A percentile compares a stretch with the other conserved stretches of the same genome.
Conservation (phyloP, 1,140 invertebrate genomes). For the Eciton burchellii region DNA sequence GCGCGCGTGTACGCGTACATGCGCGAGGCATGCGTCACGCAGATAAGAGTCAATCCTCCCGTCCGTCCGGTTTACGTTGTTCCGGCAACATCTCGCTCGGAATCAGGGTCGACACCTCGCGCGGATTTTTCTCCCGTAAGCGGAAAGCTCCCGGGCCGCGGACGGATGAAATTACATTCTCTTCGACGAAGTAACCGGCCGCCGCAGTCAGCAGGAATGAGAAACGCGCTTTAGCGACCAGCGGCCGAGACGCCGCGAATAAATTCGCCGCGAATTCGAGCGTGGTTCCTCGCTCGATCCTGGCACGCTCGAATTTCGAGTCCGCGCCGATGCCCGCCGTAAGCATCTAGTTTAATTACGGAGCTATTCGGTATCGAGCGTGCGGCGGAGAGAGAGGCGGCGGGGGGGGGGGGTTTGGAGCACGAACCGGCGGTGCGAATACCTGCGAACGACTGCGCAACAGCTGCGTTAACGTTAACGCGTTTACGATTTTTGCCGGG, state of each 20-base stretch:
- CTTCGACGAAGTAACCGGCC: slow-evolving; percentile 52
- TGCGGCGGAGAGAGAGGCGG: too few species aligned
- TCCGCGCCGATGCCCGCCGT: slow-evolving; percentile 29
- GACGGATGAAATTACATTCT: slow-evolving; percentile 48
- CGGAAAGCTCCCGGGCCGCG: slow-evolving; percentile 19
- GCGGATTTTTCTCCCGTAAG: slow-evolving; percentile 52
- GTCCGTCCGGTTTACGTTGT: slow-evolving; percentile 42
- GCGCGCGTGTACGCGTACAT: too few species aligned
- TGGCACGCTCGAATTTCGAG: slow-evolving; percentile 55
- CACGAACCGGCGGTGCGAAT: slow-evolving; percentile 1
- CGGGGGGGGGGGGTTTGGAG: background rate
- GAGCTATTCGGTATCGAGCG: slow-evolving; percentile 40
- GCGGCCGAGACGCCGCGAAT: slow-evolving; percentile 42
- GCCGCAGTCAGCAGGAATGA: slow-evolving; percentile 53
- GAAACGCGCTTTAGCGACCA: slow-evolving; percentile 52
- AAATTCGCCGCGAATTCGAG: too few species aligned
- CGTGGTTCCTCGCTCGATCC: slow-evolving; percentile 9
- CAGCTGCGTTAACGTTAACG: background rate
- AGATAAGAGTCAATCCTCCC: slow-evolving; percentile 39
- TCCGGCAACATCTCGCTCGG: background rate
- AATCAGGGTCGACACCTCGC: background rate
- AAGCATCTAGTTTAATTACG: slow-evolving; percentile 61
- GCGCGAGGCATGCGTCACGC: slow-evolving; percentile 27
- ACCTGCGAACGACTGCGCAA: background rate
- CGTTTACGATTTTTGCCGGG: slow-evolving; percentile 10